phyloP scores from a whole-genome alignment of 2,888 invertebrate genomes.

The Ceraclea dissimilis region DNA sequence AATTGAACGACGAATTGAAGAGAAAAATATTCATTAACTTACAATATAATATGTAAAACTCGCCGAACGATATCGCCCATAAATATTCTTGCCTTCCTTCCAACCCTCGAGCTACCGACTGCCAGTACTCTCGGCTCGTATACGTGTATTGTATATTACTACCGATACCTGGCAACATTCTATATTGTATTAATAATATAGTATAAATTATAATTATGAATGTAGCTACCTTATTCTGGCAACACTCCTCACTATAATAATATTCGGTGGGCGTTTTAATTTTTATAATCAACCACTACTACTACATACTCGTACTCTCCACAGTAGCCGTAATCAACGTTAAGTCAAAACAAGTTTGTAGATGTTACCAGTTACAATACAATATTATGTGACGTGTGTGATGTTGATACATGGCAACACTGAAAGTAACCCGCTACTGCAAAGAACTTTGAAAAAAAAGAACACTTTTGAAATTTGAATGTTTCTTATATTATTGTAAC shows the following conservation, averaged over 20 bases:
- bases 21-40: background rate
- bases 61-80: conserved; percentile 3
- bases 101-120: conserved; percentile 14
- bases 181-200: background rate
- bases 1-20: background rate
- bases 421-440: background rate
- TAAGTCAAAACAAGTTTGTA: conserved; percentile 13
- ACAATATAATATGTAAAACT: background rate
- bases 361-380: background rate
- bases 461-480: too few relatives aligned
- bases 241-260: background rate
- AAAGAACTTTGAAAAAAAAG: too few relatives aligned
- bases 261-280: conserved; percentile 15
- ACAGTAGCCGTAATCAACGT: conserved; percentile 17
- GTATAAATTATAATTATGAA: too few relatives aligned
- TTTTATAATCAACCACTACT: conserved; percentile 16
- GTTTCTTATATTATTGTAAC: too few relatives aligned
- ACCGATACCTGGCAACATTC: background rate
- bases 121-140: conserved; percentile 5
- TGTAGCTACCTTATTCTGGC: background rate
- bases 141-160: background rate
- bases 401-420: background rate
- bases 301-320: background rate
- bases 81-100: conserved; percentile 4
- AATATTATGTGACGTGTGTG: background rate